phyloP scores from a whole-genome alignment of 1,140 invertebrate genomes.

The Drosophila ogumai region DNA sequence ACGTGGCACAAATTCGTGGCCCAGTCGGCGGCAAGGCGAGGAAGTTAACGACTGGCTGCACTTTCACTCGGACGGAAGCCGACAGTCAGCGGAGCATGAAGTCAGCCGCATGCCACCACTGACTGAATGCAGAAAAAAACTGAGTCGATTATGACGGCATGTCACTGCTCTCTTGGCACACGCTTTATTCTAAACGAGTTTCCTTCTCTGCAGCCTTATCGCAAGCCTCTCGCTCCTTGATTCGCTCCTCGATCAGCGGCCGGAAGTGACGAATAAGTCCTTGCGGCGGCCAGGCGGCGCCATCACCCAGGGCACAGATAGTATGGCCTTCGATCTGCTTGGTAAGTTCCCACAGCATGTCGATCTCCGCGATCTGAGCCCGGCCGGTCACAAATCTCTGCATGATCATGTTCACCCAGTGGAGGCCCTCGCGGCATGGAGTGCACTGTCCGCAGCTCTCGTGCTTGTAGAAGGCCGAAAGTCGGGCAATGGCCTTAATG shows the following conservation, averaged over 20 bases:
- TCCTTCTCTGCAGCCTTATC: slow-evolving; percentile 8
- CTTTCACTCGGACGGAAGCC: slow-evolving; percentile 67
- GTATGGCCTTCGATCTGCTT: slow-evolving; percentile 78
- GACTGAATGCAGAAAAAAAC: not conserved
- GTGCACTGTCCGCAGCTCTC: slow-evolving; percentile 93
- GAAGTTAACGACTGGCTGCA: slow-evolving; percentile 71
- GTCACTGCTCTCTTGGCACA: slow-evolving; percentile 15
- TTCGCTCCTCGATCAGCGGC: slow-evolving; percentile 65
- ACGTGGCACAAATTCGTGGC: slow-evolving; percentile 63
- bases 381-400: slow-evolving; percentile 67
- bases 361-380: slow-evolving; percentile 63
- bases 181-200: slow-evolving; percentile 27
- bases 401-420: slow-evolving; percentile 76
- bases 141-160: not conserved
- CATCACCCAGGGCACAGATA: slow-evolving; percentile 72
- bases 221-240: slow-evolving; percentile 34
- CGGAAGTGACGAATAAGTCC: slow-evolving; percentile 77
- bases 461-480: slow-evolving; percentile 91
- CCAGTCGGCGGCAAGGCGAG: slow-evolving; percentile 47
- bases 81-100: slow-evolving; percentile 66
- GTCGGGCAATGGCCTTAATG: slow-evolving; percentile 88
- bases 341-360: slow-evolving; percentile 74
- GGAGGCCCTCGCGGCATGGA: slow-evolving; percentile 90
- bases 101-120: slow-evolving; percentile 23
- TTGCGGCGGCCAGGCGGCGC: slow-evolving; percentile 74